Base-by-base conservation (phyloP, 2,797 vertebrate species). In the Ara ararauna region DNA sequence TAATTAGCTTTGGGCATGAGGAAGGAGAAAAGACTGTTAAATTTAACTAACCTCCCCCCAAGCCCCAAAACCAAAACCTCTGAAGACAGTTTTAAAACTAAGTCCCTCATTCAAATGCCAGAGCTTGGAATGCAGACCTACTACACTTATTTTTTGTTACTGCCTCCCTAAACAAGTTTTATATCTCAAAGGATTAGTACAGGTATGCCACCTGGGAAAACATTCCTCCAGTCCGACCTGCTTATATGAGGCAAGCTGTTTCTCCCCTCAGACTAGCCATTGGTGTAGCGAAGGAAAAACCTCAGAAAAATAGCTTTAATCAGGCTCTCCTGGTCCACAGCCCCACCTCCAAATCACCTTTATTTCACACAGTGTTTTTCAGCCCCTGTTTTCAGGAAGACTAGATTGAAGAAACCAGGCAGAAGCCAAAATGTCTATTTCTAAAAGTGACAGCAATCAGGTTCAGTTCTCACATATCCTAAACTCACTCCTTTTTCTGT, bases 1-100 rank as follows among this genome's bases (percentile, higher is more conserved):
- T 90, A 88, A 74, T 89, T 95, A 95, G 66, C 65, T 85, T 45
- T 66, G 75, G 81, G 72, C 81, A 92, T 13, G 27, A 94, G 40
- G 65, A 94, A 85, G 56, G 48, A 91, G 88, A 90, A 53, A 74
- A 87, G 50, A 51, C 50, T 75, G 88, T 68, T 70, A 77, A 90
- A 91, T 73, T 79, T 75, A 92, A 71, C 86, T 29, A 73, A 61
- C 48, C 48, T 54, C 38, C 20, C 26, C 29, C 30, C 4, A 42
- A 68, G 61, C 20, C 13, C 24, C 66, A 50, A 78, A 76, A 14
- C 34, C 24, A 36, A 78, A 95, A 64, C 78, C 75, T 80, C 81
- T 38, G 40, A 71, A 85, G 72, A 58, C 85, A 72, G 91, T 94
- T 94, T 89, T 75, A 14, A 77, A 12, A 47, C 19, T 24, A 47